These are phyloP conservation scores for Phortica okadai DNA, from an alignment of 2,888 invertebrate species.

Conservation along the genomic window DNA sequence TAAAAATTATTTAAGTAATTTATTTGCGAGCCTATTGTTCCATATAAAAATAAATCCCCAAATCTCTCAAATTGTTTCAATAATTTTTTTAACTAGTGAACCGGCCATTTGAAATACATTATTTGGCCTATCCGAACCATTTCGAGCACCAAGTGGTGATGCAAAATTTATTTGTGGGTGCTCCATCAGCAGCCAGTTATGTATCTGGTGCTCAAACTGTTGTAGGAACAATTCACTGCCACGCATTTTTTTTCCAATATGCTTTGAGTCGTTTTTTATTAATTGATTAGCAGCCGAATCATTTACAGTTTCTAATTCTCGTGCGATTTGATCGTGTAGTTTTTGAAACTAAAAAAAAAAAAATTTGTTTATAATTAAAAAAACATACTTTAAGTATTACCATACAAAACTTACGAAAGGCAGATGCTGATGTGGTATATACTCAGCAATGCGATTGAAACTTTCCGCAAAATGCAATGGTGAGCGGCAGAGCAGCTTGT, in stretches of 20 bases:
- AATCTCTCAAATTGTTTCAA: slow-evolving; percentile 41
- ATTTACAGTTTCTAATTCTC: slow-evolving; percentile 44
- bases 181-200: slow-evolving; percentile 62
- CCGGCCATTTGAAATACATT: slow-evolving; percentile 51
- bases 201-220: slow-evolving; percentile 64
- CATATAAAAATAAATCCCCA: background rate
- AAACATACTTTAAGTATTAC: background rate
- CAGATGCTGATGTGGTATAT: slow-evolving; percentile 54
- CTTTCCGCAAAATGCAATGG: slow-evolving; percentile 55
- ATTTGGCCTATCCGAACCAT: slow-evolving; percentile 55
- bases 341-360: slow-evolving; percentile 53
- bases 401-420: slow-evolving; percentile 50
- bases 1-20: slow-evolving; percentile 21
- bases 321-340: slow-evolving; percentile 57
- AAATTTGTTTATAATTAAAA: background rate
- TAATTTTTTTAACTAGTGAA: slow-evolving; percentile 51
- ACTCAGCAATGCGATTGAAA: slow-evolving; percentile 67
- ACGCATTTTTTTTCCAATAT: slow-evolving; percentile 61
- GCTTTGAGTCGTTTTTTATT: slow-evolving; percentile 54
- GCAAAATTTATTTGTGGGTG: slow-evolving; percentile 44
- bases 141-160: slow-evolving; percentile 54
- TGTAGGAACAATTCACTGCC: slow-evolving; percentile 61
- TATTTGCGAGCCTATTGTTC: slow-evolving; percentile 24
- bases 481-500: slow-evolving; percentile 57
- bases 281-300: slow-evolving; percentile 40